Conservation (phyloP, 2,888 invertebrate genomes). For the Helobdella robusta region DNA sequence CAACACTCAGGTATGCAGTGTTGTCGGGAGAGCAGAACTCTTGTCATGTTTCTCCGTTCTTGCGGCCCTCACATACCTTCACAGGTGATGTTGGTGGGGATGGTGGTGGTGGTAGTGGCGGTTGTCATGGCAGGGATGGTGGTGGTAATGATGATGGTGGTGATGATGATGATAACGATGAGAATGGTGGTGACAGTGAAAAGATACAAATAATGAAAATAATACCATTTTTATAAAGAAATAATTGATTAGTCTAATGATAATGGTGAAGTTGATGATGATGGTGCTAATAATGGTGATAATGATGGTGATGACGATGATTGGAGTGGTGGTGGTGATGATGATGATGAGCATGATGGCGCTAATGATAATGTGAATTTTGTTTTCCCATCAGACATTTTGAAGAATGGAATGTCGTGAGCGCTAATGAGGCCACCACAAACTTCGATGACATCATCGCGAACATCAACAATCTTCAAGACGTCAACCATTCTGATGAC, state of each 20-base stretch:
- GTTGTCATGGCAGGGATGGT: not conserved
- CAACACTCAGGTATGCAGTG: conserved; percentile 55
- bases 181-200: not conserved
- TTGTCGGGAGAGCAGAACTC: conserved; percentile 44
- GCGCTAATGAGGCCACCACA: too few relatives aligned
- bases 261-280: not conserved
- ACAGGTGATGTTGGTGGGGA: too few relatives aligned
- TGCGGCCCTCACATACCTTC: conserved; percentile 35
- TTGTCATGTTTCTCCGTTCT: conserved; percentile 39
- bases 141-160: not conserved
- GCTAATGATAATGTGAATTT: too few relatives aligned
- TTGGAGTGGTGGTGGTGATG: not conserved
- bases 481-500: too few relatives aligned
- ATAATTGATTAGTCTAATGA: not conserved
- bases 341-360: too few relatives aligned
- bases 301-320: not conserved
- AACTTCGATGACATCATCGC: too few relatives aligned
- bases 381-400: too few relatives aligned
- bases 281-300: not conserved
- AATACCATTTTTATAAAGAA: not conserved
- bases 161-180: not conserved
- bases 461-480: too few relatives aligned
- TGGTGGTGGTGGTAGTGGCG: not conserved
- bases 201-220: not conserved
- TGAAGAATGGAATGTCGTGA: too few relatives aligned